Evolutionary conservation across 2,113 vertebrate genomes (phyloP).

Genomic region (Plestiodon gilberti): DNA sequence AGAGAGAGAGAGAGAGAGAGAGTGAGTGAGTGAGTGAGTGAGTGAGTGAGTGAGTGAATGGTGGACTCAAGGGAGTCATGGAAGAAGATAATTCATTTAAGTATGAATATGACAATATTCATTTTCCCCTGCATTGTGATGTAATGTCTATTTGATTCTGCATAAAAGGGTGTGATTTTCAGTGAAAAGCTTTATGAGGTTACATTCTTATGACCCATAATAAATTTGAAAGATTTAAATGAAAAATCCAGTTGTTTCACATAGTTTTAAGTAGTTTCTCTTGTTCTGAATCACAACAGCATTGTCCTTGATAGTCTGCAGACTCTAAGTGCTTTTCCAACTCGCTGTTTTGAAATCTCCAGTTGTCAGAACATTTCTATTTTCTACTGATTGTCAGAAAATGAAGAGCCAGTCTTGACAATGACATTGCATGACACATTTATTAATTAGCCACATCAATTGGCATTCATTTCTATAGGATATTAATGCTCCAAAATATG

Average conservation of each 20-base stretch:
- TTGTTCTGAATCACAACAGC: background rate
- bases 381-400: background rate
- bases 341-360: background rate
- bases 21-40: too few species aligned
- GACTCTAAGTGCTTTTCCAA: background rate
- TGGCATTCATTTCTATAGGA: background rate
- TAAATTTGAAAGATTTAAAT: background rate
- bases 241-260: background rate
- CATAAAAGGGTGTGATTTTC: background rate
- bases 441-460: background rate
- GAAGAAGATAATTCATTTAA: background rate
- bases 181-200: background rate
- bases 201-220: accelerated
- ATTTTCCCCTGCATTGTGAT: background rate
- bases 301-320: accelerated
- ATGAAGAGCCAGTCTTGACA: background rate
- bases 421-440: background rate
- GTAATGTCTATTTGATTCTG: background rate
- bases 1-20: too few species aligned
- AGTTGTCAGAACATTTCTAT: background rate
- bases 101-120: background rate
- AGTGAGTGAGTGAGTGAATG: too few species aligned
- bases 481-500: background rate
- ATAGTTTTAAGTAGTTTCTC: background rate
- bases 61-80: background rate